These are phyloP conservation scores for Glaucopsyche alexis DNA, from an alignment of 2,888 invertebrate species.

Conservation along the genomic window DNA sequence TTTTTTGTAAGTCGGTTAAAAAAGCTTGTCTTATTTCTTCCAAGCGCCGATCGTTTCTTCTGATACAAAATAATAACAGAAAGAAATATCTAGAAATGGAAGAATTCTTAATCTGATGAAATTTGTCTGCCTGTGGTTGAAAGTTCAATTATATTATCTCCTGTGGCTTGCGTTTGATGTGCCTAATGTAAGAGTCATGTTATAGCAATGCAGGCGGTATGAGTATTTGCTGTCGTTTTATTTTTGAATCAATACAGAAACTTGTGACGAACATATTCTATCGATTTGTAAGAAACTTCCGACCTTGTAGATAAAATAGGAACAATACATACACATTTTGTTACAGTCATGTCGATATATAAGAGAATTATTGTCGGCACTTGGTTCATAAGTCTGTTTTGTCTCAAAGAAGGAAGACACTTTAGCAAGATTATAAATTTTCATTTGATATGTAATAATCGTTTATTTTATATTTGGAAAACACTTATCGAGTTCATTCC, in stretches of 20 bases:
- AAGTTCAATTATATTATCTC: neutral
- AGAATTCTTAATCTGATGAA: neutral
- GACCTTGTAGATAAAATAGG: constrained; percentile 27
- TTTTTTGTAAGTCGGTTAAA: too few relatives aligned
- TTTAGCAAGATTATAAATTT: neutral
- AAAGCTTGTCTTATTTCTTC: neutral
- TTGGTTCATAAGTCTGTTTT: neutral
- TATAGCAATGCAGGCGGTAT: neutral
- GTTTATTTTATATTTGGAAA: too few relatives aligned
- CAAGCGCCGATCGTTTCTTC: neutral
- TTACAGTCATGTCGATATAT: neutral
- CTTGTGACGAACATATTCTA: constrained; percentile 13
- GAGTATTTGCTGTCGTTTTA: neutral
- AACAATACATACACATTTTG: constrained; percentile 24
- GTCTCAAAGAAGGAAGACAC: neutral
- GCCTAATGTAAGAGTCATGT: constrained; percentile 8
- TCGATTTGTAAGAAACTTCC: constrained; percentile 21
- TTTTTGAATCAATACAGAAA: constrained; percentile 9
- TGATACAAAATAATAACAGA: neutral
- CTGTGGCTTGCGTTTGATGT: constrained; percentile 16
- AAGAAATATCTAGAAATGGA: neutral
- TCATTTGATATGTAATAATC: neutral
- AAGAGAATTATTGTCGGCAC: neutral
- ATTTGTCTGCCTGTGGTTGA: neutral
- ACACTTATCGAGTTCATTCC: too few relatives aligned